phyloP scores from a whole-genome alignment of 2,888 invertebrate species.

The Cataglyphis altisquamis region DNA sequence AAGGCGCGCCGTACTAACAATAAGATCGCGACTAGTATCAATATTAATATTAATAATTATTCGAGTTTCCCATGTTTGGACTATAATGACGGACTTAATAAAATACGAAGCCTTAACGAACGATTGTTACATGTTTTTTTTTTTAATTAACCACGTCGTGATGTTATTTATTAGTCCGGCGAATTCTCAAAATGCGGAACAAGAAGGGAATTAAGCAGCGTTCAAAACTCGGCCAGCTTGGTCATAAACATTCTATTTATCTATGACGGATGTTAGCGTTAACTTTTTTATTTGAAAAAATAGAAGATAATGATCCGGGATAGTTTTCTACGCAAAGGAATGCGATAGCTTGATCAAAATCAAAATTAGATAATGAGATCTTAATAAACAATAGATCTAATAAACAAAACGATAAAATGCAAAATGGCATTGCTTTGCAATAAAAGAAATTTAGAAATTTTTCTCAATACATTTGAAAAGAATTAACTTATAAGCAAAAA shows the following conservation, averaged over 20 bases:
- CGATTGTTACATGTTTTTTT: not conserved
- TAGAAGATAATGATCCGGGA: not conserved
- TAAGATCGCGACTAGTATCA: not conserved
- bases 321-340: not conserved
- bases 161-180: not conserved
- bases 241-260: not conserved
- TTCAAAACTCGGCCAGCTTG: not conserved
- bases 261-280: not conserved
- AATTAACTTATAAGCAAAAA: not conserved
- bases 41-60: not conserved
- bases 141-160: not conserved
- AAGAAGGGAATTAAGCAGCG: not conserved
- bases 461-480: not conserved
- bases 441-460: not conserved
- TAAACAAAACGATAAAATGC: not conserved
- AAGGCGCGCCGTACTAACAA: constrained; percentile 90
- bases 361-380: not conserved
- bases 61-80: not conserved
- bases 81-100: not conserved
- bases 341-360: not conserved
- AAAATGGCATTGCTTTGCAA: not conserved
- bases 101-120: not conserved
- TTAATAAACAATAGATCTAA: not conserved
- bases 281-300: constrained; percentile 17
- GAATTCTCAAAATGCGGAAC: not conserved